These are phyloP conservation scores for Tipula vernalis DNA, from an alignment of 2,888 invertebrate genomes.

Conservation along the genomic window DNA sequence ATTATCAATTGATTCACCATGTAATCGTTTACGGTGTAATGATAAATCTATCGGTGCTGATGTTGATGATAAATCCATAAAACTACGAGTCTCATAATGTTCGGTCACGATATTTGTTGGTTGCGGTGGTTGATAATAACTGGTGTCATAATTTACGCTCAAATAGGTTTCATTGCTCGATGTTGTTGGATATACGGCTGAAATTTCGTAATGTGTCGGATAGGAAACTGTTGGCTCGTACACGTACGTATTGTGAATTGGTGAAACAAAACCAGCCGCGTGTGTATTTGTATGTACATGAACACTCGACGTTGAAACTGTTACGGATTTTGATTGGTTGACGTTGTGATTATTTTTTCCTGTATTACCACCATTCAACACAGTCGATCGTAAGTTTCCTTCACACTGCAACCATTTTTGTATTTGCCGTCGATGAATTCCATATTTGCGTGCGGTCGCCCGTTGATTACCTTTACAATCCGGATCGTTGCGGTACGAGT, in stretches of 20 bases:
- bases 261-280: constrained; percentile 11
- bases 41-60: constrained; percentile 5
- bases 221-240: not conserved
- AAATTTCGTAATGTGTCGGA: constrained; percentile 20
- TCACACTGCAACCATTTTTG: constrained; percentile 88
- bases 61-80: not conserved
- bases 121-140: not conserved
- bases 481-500: constrained; percentile 72
- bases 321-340: constrained; percentile 11
- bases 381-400: constrained; percentile 60
- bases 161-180: constrained; percentile 13
- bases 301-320: constrained; percentile 11
- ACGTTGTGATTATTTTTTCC: constrained; percentile 12
- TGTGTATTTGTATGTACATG: constrained; percentile 6
- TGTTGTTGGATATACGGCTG: constrained; percentile 20
- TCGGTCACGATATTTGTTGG: not conserved
- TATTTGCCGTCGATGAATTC: constrained; percentile 78
- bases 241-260: constrained; percentile 23
- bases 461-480: constrained; percentile 84
- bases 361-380: constrained; percentile 39
- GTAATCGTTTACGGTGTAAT: not conserved
- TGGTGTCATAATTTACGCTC: not conserved
- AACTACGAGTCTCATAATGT: not conserved
- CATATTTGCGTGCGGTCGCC: constrained; percentile 81
- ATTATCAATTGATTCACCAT: not conserved